These are phyloP conservation scores for Temnothorax nylanderi DNA, from an alignment of 1,140 invertebrate species.

Conservation along the genomic window DNA sequence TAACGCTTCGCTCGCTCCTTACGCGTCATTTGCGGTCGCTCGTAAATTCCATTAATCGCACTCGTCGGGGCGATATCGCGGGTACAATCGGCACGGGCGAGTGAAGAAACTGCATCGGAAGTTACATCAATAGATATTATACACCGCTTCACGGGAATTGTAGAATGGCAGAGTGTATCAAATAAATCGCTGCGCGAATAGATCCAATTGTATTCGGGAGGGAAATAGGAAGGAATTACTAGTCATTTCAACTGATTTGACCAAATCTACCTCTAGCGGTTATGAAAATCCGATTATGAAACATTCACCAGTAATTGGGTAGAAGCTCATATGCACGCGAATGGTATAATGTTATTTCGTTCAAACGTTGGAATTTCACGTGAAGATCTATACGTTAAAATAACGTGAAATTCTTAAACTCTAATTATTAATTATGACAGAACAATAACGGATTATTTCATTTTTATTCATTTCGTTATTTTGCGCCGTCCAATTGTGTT, in stretches of 20 bases:
- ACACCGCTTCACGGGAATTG: not conserved
- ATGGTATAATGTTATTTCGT: conserved; percentile 9
- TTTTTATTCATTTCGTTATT: not conserved
- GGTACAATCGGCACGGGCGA: not conserved
- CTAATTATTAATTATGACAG: not conserved
- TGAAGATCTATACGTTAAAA: not conserved
- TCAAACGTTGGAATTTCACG: not conserved
- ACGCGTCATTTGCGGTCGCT: conserved; percentile 51
- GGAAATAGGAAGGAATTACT: not conserved
- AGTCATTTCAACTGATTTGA: conserved; percentile 24
- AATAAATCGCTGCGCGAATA: conserved; percentile 39
- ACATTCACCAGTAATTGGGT: conserved; percentile 14
- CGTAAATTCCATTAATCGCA: conserved; percentile 52
- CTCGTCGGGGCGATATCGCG: conserved; percentile 35
- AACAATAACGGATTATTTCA: conserved; percentile 4
- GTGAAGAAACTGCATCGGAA: conserved; percentile 10
- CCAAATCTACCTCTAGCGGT: conserved; percentile 31
- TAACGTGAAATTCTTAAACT: not conserved
- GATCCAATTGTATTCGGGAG: conserved; percentile 1
- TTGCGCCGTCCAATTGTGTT: not conserved
- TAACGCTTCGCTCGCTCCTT: conserved; percentile 35
- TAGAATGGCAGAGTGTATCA: not conserved
- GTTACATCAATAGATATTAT: conserved; percentile 17
- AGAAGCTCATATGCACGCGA: not conserved
- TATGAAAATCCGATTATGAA: conserved; percentile 37